phyloP scores from a whole-genome alignment of 2,888 invertebrate genomes.

The Fragum whitleyi region DNA sequence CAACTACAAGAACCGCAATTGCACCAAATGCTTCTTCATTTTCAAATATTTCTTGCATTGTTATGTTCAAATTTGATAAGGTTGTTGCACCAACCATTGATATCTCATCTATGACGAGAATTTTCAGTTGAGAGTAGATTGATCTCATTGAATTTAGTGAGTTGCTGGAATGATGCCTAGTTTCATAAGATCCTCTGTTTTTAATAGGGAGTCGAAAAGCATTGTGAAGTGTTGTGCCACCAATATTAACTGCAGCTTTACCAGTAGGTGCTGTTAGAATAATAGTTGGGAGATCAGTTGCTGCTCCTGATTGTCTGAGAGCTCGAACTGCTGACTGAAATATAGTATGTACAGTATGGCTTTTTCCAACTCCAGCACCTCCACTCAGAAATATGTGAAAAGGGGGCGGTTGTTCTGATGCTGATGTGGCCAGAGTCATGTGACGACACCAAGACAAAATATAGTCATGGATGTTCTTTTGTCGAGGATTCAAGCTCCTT shows the following conservation, averaged over 20 bases:
- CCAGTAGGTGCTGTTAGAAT: conserved; percentile 63
- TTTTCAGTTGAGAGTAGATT: conserved; percentile 32
- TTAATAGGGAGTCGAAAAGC: conserved; percentile 57
- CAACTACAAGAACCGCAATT: conserved; percentile 56
- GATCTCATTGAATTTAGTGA: conserved; percentile 42
- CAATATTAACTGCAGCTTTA: conserved; percentile 62
- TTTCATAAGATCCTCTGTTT: neutral
- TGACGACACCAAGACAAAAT: conserved; percentile 29
- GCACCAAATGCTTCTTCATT: conserved; percentile 48
- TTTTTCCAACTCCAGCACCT: conserved; percentile 58
- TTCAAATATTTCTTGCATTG: conserved; percentile 38
- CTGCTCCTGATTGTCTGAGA: conserved; percentile 27
- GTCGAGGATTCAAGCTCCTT: conserved; percentile 24
- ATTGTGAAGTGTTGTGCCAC: conserved; percentile 59
- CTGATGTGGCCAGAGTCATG: conserved; percentile 10
- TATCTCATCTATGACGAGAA: conserved; percentile 47
- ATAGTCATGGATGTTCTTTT: conserved; percentile 32
- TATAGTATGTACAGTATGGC: conserved; percentile 46
- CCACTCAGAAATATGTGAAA: conserved; percentile 57
- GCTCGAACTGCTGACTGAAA: conserved; percentile 44
- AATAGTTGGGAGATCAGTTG: conserved; percentile 37
- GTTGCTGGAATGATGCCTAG: conserved; percentile 15
- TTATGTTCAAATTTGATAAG: conserved; percentile 17
- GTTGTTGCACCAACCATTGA: conserved; percentile 44
- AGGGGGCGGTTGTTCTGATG: neutral